Percentiles rank a stretch among this genome's conserved stretches.
These are phyloP conservation scores for Novumbra hubbsi DNA, from an alignment of 2,797 vertebrate species.

Conservation along the genomic window DNA sequence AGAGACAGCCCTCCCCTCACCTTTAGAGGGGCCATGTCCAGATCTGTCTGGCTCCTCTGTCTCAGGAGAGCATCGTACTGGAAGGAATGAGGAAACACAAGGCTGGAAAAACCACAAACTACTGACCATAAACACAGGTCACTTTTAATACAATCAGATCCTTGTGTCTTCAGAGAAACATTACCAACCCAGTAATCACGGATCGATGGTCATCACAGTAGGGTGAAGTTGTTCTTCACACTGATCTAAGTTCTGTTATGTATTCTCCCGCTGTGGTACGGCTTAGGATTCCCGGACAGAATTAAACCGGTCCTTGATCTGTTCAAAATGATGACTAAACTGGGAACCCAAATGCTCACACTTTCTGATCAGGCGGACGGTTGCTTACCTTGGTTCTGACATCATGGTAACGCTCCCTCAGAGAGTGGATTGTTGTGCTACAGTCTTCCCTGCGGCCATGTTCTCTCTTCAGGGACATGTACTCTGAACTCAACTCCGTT, in stretches of 20 bases:
- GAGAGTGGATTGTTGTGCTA: slow-evolving; percentile 40
- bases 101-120: not conserved
- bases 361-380: not conserved
- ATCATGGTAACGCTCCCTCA: slow-evolving; percentile 59
- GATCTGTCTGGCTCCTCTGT: slow-evolving; percentile 57
- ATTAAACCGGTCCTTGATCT: not conserved
- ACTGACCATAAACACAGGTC: not conserved
- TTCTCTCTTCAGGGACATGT: slow-evolving; percentile 54
- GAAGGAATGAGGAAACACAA: slow-evolving; percentile 15
- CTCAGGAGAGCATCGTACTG: slow-evolving; percentile 75
- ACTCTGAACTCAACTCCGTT: slow-evolving; percentile 65
- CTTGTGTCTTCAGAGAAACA: not conserved
- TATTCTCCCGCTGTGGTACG: not conserved
- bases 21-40: slow-evolving; percentile 76
- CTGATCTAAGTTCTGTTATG: not conserved
- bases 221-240: not conserved
- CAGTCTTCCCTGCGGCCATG: slow-evolving; percentile 49
- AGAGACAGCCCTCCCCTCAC: slow-evolving; percentile 52
- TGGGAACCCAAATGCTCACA: not conserved
- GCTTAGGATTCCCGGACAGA: not conserved
- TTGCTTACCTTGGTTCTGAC: slow-evolving; percentile 62
- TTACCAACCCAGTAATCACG: not conserved
- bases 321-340: not conserved
- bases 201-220: not conserved
- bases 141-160: not conserved